Percentiles rank a stretch among this genome's conserved stretches.
These are phyloP conservation scores for Drosophila paramelanica DNA, from an alignment of 2,888 invertebrate genomes.

Conservation along the genomic window DNA sequence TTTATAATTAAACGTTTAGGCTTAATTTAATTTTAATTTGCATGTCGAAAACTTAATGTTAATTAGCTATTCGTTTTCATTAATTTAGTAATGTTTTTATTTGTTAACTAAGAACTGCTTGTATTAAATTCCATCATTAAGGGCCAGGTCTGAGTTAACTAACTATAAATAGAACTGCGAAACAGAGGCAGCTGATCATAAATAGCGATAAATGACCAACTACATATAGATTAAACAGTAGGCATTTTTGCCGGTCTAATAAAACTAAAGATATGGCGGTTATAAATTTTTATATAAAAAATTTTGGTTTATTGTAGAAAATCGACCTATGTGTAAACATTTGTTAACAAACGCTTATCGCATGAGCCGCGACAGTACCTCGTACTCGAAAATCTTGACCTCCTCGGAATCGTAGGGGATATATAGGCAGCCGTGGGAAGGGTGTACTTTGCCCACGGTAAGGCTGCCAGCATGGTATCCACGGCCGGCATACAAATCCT, in stretches of 20 bases:
- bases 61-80: conserved; percentile 27
- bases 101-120: conserved; percentile 74
- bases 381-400: conserved; percentile 84
- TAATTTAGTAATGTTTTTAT: conserved; percentile 16
- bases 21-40: conserved; percentile 37
- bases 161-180: conserved; percentile 39
- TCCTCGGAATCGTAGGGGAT: conserved; percentile 85
- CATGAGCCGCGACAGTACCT: conserved; percentile 81
- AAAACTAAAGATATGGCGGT: conserved; percentile 40
- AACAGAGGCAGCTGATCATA: conserved; percentile 30
- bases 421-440: conserved; percentile 85
- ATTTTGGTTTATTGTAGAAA: conserved; percentile 52
- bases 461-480: conserved; percentile 89
- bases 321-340: conserved; percentile 19
- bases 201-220: neutral
- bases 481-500: conserved; percentile 89
- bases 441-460: conserved; percentile 89
- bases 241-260: neutral
- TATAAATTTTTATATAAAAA: conserved; percentile 35
- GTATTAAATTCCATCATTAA: conserved; percentile 50
- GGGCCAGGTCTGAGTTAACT: conserved; percentile 32
- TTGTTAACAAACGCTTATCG: conserved; percentile 41
- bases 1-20: conserved; percentile 56
- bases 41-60: conserved; percentile 55
- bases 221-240: conserved; percentile 18